phyloP scores from a whole-genome alignment of 2,888 invertebrate species.

The Perizoma flavofasciatum region DNA sequence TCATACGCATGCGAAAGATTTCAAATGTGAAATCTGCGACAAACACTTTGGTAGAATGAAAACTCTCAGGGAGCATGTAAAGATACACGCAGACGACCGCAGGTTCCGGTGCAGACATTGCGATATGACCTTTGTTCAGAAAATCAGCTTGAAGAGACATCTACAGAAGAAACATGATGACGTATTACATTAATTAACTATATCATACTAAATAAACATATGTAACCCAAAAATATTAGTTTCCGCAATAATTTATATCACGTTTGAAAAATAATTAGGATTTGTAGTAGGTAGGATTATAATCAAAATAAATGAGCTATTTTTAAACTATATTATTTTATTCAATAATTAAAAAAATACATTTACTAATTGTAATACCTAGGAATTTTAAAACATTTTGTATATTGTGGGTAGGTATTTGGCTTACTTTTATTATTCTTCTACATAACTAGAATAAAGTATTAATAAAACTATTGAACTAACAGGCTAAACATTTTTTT shows the following conservation, averaged over 20 bases:
- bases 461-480: background rate
- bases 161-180: constrained; percentile 53
- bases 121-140: constrained; percentile 45
- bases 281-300: background rate
- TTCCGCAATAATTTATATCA: too few relatives aligned
- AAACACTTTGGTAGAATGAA: constrained; percentile 56
- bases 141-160: constrained; percentile 47
- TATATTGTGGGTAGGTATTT: background rate
- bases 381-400: too few relatives aligned
- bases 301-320: background rate
- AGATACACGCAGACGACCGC: constrained; percentile 51
- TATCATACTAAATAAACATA: background rate
- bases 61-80: constrained; percentile 59
- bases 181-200: constrained; percentile 4
- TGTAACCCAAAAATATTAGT: too few relatives aligned
- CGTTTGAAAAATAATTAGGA: too few relatives aligned
- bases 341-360: background rate
- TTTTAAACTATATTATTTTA: background rate
- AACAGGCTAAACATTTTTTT: background rate
- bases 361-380: background rate
- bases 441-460: background rate
- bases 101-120: constrained; percentile 45
- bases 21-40: constrained; percentile 59
- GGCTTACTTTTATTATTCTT: background rate
- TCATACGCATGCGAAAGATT: constrained; percentile 68